phyloP scores from a whole-genome alignment of 2,888 invertebrate genomes.

The Mongoloraphidia duomilia region DNA sequence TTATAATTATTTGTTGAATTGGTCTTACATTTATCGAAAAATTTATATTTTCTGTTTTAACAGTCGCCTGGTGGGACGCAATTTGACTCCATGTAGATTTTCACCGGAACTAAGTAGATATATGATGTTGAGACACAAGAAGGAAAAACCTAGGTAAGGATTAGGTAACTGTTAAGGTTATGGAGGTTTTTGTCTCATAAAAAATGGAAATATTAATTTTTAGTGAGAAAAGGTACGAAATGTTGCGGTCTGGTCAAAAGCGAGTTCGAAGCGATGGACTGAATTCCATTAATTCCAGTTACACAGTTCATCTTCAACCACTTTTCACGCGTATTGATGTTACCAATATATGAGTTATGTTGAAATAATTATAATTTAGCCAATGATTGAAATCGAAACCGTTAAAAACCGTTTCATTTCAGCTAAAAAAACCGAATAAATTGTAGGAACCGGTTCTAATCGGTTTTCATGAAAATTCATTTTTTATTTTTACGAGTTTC shows the following conservation, averaged over 20 bases:
- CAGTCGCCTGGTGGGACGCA: constrained; percentile 19
- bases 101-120: constrained; percentile 24
- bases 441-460: too few species aligned
- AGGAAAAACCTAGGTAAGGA: constrained; percentile 21
- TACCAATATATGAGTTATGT: not conserved
- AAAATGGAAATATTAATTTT: constrained; percentile 13
- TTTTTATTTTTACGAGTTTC: too few species aligned
- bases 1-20: too few species aligned
- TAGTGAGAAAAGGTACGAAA: constrained; percentile 23
- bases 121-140: constrained; percentile 24
- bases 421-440: too few species aligned
- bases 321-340: constrained; percentile 21
- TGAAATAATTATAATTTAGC: not conserved
- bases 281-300: constrained; percentile 19
- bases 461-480: too few species aligned
- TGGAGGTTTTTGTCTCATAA: not conserved
- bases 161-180: not conserved
- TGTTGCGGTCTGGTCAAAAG: constrained; percentile 16
- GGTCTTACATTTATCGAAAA: too few species aligned
- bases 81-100: constrained; percentile 22
- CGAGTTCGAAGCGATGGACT: constrained; percentile 21
- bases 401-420: too few species aligned
- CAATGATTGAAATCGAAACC: too few species aligned
- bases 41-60: constrained; percentile 13
- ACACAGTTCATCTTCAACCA: constrained; percentile 18